Evolutionary conservation across 2,888 invertebrate genomes (phyloP).

Genomic region (Orchesellides sinensis): DNA sequence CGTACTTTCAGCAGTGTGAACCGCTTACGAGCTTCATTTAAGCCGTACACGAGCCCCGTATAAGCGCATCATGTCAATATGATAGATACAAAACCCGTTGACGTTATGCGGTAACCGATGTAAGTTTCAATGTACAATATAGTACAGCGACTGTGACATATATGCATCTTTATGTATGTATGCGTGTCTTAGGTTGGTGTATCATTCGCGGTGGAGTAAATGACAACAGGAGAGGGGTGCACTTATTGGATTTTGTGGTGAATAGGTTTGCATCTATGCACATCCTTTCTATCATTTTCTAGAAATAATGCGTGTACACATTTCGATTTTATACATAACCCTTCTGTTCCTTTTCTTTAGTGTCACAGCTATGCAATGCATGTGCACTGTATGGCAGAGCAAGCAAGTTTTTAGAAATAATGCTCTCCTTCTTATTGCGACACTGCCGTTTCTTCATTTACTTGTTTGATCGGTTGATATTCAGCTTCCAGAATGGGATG

Average conservation of each 20-base stretch:
- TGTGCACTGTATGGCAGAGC: not conserved
- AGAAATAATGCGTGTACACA: conserved; percentile 46
- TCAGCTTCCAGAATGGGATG: not conserved
- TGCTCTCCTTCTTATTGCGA: not conserved
- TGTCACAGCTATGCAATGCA: not conserved
- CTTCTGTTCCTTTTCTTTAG: conserved; percentile 38
- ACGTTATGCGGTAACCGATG: not conserved
- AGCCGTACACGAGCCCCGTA: conserved; percentile 6
- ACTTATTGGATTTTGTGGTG: conserved; percentile 67
- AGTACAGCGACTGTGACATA: not conserved
- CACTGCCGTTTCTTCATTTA: conserved; percentile 13
- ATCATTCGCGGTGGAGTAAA: conserved; percentile 48
- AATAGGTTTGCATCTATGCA: conserved; percentile 62
- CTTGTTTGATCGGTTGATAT: conserved; percentile 18
- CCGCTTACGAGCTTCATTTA: conserved; percentile 26
- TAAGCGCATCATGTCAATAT: conserved; percentile 20
- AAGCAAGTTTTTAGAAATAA: conserved; percentile 3
- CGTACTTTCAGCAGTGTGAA: conserved; percentile 28
- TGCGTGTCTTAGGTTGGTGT: not conserved
- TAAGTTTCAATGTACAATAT: not conserved
- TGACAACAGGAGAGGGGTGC: conserved; percentile 53
- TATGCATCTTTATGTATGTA: too few relatives aligned
- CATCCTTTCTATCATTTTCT: conserved; percentile 47
- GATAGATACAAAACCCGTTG: not conserved
- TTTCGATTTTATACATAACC: conserved; percentile 59